A percentile compares a stretch with the other conserved stretches of the same genome.
Conservation (phyloP, 2,797 vertebrate species). For the Arnoldichthys spilopterus region DNA sequence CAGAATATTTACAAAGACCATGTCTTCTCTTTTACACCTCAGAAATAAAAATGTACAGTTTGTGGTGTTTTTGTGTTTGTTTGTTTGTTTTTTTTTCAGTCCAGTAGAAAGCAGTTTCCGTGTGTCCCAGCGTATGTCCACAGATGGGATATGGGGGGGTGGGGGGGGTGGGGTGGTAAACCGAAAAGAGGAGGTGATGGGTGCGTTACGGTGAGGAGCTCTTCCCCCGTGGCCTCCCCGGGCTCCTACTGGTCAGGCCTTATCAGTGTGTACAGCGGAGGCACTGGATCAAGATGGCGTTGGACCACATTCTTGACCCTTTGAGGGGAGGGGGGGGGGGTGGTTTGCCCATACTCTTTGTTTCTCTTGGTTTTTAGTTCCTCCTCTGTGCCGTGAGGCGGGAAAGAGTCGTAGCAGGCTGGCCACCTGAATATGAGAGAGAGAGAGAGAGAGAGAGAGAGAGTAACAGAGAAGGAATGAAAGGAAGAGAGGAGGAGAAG, state of each 20-base stretch:
- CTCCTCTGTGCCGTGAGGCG: constrained; percentile 25
- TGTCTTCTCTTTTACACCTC: constrained; percentile 76
- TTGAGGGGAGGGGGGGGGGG: too few species aligned
- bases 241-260: neutral
- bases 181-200: constrained; percentile 47
- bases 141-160: constrained; percentile 61
- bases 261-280: neutral
- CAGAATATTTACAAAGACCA: constrained; percentile 87
- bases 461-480: neutral
- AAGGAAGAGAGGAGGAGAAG: neutral
- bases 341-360: too few species aligned
- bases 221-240: neutral
- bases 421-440: neutral
- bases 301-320: neutral
- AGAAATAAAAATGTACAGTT: constrained; percentile 80
- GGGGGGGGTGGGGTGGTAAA: constrained; percentile 62
- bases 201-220: constrained; percentile 55
- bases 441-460: constrained; percentile 5
- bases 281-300: neutral
- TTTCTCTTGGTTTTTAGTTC: neutral
- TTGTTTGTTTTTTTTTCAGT: constrained; percentile 62
- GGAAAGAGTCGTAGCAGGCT: neutral
- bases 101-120: constrained; percentile 68
- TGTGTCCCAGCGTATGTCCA: constrained; percentile 61
- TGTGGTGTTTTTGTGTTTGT: constrained; percentile 51